Evolutionary conservation across 2,888 invertebrate species (phyloP), one percentile per base, ranked within the genome.

Genomic region (Lepidochrysops patricia): DNA sequence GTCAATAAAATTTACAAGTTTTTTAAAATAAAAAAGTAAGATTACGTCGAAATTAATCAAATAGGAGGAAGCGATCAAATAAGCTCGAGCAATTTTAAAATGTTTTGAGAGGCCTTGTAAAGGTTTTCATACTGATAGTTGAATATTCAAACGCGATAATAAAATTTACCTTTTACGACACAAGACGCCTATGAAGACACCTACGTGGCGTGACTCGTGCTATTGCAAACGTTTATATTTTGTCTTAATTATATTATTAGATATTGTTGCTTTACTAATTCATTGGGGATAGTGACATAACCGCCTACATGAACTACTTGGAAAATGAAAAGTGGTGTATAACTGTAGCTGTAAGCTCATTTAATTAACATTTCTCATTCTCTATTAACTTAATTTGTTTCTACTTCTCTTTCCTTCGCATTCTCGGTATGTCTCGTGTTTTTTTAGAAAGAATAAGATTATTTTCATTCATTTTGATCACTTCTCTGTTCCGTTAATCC

Each of bases 151-250:
- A 52, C 27, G n/a, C 27, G 27, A 27, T 52, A 52, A 52, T 52
- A 52, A 52, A 52, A 52, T 27, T 52, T 52, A 52, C 52, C 52
- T 52, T 52, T 26, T 52, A 27, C 52, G 52, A 27, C 6, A 7
- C 6, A 13, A 13, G 27, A 19, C 52, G 52, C 52, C 52, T 52
- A 7, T 26, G 52, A 7, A 9, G 19, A 52, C 52, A 52, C 52
- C 52, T 27, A 52, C 52, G n/a, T 13, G 3, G 6, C 52, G 7
- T 27, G 26, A 26, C 13, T 27, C 12, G 43, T 19, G 19, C 43
- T 27, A 15, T 52, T 27, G 13, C 15, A 6, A 43, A 15, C 43
- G 43, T 19, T 43, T 15, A 43, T 15, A 15, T 2, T 13, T 43
- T 43, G 15, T 43, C 6, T 7, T 43, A 43, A 52, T 15, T 52